phyloP scores from a whole-genome alignment of 2,113 vertebrate species.

The Carassius gibelio region DNA sequence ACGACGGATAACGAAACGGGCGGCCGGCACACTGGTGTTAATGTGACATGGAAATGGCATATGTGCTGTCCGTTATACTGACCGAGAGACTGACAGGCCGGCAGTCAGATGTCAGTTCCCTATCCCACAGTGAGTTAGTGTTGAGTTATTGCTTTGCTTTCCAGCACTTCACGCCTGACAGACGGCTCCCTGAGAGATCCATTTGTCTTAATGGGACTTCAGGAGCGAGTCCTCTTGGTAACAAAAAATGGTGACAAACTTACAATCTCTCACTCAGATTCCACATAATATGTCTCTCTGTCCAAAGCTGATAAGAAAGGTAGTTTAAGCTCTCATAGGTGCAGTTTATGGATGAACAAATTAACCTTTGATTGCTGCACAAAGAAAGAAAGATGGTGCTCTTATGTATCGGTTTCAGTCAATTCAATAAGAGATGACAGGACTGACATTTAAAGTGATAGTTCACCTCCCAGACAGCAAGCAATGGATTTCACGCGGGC shows the following conservation, averaged over 20 bases:
- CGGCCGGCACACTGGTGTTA: neutral
- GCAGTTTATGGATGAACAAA: conserved; percentile 21
- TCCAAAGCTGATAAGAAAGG: conserved; percentile 3
- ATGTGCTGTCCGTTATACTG: conserved; percentile 7
- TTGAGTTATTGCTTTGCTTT: conserved; percentile 51
- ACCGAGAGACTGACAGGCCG: conserved; percentile 7
- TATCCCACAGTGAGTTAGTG: conserved; percentile 34
- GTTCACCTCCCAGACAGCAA: neutral
- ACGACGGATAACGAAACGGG: neutral
- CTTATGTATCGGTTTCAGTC: neutral
- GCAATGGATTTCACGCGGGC: no score
- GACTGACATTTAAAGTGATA: neutral
- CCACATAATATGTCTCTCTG: conserved; percentile 2
- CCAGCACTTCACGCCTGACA: conserved; percentile 51
- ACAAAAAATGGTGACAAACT: conserved; percentile 43
- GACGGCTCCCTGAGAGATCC: conserved; percentile 51
- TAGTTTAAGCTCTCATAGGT: conserved; percentile 12
- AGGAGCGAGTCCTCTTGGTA: conserved; percentile 33
- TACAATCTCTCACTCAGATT: neutral
- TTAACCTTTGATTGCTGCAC: conserved; percentile 16
- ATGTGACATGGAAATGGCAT: conserved; percentile 20
- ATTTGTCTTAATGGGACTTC: conserved; percentile 58
- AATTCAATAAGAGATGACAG: neutral
- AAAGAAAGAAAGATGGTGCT: conserved; percentile 26
- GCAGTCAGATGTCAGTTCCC: conserved; percentile 15